A percentile compares a stretch with the other conserved stretches of the same genome.
Conservation (phyloP, 2,797 vertebrate species). For the Hyperoplus immaculatus region DNA sequence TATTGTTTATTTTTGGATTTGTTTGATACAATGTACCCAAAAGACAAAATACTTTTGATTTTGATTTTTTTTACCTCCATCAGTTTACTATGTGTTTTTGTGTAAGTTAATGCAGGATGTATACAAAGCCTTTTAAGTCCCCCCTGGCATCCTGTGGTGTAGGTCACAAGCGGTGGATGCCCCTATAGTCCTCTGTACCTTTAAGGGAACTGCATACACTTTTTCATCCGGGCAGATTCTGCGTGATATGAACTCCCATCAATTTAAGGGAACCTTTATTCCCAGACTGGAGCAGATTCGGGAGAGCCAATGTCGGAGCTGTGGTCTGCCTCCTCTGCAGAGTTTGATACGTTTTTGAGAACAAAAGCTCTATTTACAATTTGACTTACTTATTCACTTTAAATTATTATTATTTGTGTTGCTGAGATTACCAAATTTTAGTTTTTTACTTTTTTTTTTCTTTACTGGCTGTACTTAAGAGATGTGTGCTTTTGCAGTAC, state of each 20-base stretch:
- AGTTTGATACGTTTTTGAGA: constrained; percentile 22
- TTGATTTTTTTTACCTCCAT: constrained; percentile 30
- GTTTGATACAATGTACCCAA: constrained; percentile 8
- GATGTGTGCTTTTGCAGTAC: constrained; percentile 67
- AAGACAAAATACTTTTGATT: constrained; percentile 20
- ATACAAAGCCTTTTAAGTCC: constrained; percentile 5
- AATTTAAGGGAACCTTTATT: constrained; percentile 72
- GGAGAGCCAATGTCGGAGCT: constrained; percentile 41
- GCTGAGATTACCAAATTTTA: neutral
- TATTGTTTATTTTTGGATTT: constrained; percentile 11
- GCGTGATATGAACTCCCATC: constrained; percentile 72
- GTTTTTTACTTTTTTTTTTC: neutral
- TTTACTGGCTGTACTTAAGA: constrained; percentile 32
- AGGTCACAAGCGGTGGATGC: constrained; percentile 56
- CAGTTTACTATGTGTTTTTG: constrained; percentile 12
- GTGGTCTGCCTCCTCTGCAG: constrained; percentile 32
- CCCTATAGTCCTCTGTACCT: constrained; percentile 77
- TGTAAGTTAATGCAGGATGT: constrained; percentile 2
- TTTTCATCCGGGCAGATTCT: constrained; percentile 68
- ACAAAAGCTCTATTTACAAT: constrained; percentile 22
- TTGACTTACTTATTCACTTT: constrained; percentile 15
- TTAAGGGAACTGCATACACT: constrained; percentile 76
- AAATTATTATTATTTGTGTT: neutral
- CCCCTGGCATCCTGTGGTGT: constrained; percentile 32
- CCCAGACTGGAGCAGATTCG: constrained; percentile 65